Evolutionary conservation across 2,888 invertebrate species (phyloP).

Genomic region (Therioaphis trifolii): DNA sequence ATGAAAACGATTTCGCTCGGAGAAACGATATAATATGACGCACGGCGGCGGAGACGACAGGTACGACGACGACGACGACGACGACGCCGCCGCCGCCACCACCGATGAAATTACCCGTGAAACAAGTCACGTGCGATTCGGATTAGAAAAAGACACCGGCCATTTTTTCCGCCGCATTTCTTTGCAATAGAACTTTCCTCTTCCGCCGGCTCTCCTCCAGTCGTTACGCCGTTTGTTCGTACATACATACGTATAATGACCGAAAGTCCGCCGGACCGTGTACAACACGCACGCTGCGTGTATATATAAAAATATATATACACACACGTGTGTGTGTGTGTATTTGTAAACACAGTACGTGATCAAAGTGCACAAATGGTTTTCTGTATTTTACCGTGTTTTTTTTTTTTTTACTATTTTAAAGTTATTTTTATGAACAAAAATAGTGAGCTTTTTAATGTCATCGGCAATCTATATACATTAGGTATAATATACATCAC

Average conservation of each 20-base stretch:
- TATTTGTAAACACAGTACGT: slow-evolving; percentile 60
- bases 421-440: neutral
- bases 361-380: slow-evolving; percentile 38
- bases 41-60: neutral
- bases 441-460: neutral
- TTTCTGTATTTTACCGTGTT: too few species aligned
- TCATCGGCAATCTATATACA: too few species aligned
- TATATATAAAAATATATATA: too few species aligned
- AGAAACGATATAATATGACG: too few species aligned
- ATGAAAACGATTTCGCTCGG: too few species aligned
- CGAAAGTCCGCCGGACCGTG: slow-evolving; percentile 19
- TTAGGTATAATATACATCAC: too few species aligned
- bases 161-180: slow-evolving; percentile 49
- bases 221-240: slow-evolving; percentile 34
- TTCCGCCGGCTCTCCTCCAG: neutral
- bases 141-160: slow-evolving; percentile 54
- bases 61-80: too few species aligned
- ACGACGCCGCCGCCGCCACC: too few species aligned
- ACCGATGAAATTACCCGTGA: slow-evolving; percentile 37
- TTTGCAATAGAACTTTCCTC: too few species aligned
- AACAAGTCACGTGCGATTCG: slow-evolving; percentile 53
- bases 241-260: slow-evolving; percentile 1
- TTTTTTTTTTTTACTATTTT: slow-evolving; percentile 6
- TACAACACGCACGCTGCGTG: too few species aligned
- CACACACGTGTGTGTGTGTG: neutral